A percentile compares a stretch with the other conserved stretches of the same genome.
phyloP scores from a whole-genome alignment of 1,140 invertebrate species.

The Drosophila melanica region DNA sequence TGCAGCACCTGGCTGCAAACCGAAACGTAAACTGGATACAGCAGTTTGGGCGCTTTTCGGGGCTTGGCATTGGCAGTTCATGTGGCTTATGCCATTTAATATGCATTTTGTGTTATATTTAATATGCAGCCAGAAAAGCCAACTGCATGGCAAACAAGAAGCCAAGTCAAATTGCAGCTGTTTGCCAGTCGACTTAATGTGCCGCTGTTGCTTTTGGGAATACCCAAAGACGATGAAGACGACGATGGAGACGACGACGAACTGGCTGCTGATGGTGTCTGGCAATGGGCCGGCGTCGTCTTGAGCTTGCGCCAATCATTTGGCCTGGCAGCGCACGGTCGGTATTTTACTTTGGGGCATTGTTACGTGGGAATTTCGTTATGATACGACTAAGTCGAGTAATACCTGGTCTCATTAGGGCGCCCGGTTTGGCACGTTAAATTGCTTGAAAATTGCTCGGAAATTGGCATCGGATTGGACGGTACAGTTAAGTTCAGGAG shows the following conservation, averaged over 20 bases:
- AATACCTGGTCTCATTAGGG: conserved; percentile 67
- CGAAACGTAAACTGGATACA: background rate
- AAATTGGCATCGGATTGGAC: conserved; percentile 54
- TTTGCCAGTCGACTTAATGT: conserved; percentile 70
- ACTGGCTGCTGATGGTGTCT: conserved; percentile 49
- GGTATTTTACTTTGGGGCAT: conserved; percentile 78
- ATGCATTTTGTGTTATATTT: conserved; percentile 84
- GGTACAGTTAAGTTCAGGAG: conserved; percentile 45
- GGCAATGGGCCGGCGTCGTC: conserved; percentile 37
- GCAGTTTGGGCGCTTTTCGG: background rate
- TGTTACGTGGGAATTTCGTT: conserved; percentile 75
- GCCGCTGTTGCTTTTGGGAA: conserved; percentile 69
- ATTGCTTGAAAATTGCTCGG: conserved; percentile 73
- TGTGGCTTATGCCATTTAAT: conserved; percentile 82
- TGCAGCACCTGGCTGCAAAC: conserved; percentile 31
- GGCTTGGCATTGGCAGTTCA: conserved; percentile 47
- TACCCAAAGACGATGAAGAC: conserved; percentile 40
- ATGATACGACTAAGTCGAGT: conserved; percentile 35
- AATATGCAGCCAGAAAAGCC: conserved; percentile 70
- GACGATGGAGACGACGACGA: conserved; percentile 24
- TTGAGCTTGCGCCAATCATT: conserved; percentile 40
- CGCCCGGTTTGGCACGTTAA: conserved; percentile 58
- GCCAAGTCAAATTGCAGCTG: conserved; percentile 70
- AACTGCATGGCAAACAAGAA: conserved; percentile 31
- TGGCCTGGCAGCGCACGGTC: conserved; percentile 25